Evolutionary conservation across 2,113 vertebrate species (phyloP).

Genomic region (Litocranius walleri): DNA sequence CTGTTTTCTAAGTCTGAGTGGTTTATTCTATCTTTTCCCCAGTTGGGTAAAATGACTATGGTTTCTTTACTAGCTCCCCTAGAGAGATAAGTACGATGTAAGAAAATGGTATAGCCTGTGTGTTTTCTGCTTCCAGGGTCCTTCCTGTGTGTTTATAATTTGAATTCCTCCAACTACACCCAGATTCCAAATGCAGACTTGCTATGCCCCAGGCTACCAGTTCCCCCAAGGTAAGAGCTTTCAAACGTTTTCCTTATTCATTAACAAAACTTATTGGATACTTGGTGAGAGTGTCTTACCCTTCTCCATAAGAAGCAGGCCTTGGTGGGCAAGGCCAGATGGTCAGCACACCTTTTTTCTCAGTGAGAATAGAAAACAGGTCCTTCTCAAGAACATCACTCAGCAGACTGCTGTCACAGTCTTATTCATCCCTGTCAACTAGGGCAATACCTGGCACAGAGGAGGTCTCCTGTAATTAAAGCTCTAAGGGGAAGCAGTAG

Average conservation of each 20-base stretch:
- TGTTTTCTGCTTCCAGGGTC: constrained; percentile 76
- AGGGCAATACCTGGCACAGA: background rate
- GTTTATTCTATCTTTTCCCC: background rate
- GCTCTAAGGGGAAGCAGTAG: too few species aligned
- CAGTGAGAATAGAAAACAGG: background rate
- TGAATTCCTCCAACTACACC: constrained; percentile 79
- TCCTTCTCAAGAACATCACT: background rate
- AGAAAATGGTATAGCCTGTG: background rate
- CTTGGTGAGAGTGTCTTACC: background rate
- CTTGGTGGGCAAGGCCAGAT: background rate
- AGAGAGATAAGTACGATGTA: background rate
- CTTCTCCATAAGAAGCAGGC: background rate
- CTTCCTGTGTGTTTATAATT: constrained; percentile 81
- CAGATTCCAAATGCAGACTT: constrained; percentile 67
- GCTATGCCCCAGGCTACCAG: constrained; percentile 82
- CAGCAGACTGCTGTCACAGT: background rate
- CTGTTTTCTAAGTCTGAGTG: background rate
- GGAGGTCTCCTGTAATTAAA: background rate
- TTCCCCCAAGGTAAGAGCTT: constrained; percentile 82
- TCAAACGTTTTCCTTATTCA: background rate
- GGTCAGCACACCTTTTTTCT: background rate
- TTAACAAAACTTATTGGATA: background rate
- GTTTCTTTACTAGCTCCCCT: background rate
- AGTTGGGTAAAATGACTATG: background rate
- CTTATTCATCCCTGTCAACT: background rate